Evolutionary conservation across 2,888 invertebrate species (phyloP).

Genomic region (Sericinus montela): DNA sequence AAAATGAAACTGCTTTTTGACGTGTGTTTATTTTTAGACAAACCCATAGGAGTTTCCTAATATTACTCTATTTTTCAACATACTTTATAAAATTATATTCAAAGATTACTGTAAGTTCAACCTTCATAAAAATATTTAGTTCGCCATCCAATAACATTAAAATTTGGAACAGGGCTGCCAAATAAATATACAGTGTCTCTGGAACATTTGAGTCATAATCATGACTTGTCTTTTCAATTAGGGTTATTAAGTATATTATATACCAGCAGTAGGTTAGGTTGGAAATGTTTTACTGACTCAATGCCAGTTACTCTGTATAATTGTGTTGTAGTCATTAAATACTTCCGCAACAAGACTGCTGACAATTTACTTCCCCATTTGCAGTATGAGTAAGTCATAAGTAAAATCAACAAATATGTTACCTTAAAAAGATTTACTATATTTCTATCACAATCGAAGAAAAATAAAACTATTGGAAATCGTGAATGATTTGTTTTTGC

Average conservation of each 20-base stretch:
- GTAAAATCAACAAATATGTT: too few relatives aligned
- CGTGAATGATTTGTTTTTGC: too few relatives aligned
- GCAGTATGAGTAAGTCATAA: too few relatives aligned
- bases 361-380: slow-evolving; percentile 27
- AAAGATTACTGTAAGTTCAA: slow-evolving; percentile 25
- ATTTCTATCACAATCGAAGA: too few relatives aligned
- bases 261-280: neutral
- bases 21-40: neutral
- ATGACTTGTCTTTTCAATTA: neutral
- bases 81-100: neutral
- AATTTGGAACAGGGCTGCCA: slow-evolving; percentile 66
- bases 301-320: slow-evolving; percentile 35
- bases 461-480: too few relatives aligned
- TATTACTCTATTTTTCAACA: neutral
- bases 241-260: neutral
- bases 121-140: slow-evolving; percentile 20
- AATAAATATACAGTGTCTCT: slow-evolving; percentile 56
- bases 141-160: slow-evolving; percentile 19
- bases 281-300: slow-evolving; percentile 10
- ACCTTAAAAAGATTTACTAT: too few relatives aligned
- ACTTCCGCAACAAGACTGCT: slow-evolving; percentile 37
- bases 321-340: neutral
- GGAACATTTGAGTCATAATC: slow-evolving; percentile 29
- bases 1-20: neutral
- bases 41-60: neutral